A percentile compares a stretch with the other conserved stretches of the same genome.
Conservation (phyloP, 2,888 invertebrate genomes). For the Hyles lineata region DNA sequence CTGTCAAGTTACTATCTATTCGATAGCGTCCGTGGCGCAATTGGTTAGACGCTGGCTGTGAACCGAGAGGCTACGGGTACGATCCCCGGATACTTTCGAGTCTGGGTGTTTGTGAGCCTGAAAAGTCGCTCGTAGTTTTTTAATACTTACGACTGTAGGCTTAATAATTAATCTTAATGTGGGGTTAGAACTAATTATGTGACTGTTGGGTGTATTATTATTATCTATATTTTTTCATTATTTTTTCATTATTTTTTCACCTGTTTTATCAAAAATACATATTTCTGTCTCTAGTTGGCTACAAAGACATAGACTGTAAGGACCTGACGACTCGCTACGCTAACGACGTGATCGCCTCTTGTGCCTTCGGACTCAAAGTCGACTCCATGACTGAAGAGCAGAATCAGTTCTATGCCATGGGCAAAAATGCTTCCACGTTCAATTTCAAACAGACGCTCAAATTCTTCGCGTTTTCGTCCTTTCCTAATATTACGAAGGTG, state of each 20-base stretch:
- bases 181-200: too few relatives aligned
- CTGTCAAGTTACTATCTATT: background rate
- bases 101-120: too few relatives aligned
- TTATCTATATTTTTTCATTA: background rate
- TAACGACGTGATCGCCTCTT: constrained; percentile 82
- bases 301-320: constrained; percentile 66
- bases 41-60: too few relatives aligned
- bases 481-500: constrained; percentile 49
- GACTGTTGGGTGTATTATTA: background rate
- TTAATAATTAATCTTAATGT: too few relatives aligned
- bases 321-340: constrained; percentile 76
- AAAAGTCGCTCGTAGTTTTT: too few relatives aligned
- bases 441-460: constrained; percentile 45
- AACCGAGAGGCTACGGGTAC: too few relatives aligned
- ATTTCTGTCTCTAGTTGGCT: constrained; percentile 42
- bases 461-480: constrained; percentile 44
- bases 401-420: constrained; percentile 83
- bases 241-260: background rate
- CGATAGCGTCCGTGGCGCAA: too few relatives aligned
- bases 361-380: constrained; percentile 80
- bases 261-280: background rate
- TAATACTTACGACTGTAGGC: too few relatives aligned
- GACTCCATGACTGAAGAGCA: constrained; percentile 80
- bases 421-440: constrained; percentile 72
- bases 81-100: too few relatives aligned